Evolutionary conservation across 2,888 invertebrate species (phyloP).

Genomic region (Nephrocerus scutellatus): DNA sequence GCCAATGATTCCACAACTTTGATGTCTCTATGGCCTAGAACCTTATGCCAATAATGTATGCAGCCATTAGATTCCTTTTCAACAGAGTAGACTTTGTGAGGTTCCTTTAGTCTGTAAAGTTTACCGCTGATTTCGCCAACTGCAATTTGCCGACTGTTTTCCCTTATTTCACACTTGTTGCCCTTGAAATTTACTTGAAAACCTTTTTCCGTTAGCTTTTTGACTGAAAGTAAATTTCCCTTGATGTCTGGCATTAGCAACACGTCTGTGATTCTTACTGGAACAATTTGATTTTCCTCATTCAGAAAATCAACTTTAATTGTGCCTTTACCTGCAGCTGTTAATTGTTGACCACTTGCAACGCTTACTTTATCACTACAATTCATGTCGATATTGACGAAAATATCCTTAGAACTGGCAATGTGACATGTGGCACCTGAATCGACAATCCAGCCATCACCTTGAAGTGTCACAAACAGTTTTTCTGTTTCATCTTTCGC

Average conservation of each 20-base stretch:
- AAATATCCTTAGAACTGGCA: slow-evolving; percentile 10
- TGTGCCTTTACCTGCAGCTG: slow-evolving; percentile 17
- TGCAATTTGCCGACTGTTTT: too few relatives aligned
- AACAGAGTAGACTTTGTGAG: too few relatives aligned
- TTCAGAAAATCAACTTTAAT: slow-evolving; percentile 8
- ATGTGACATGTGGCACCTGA: slow-evolving; percentile 22
- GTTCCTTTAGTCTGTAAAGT: too few relatives aligned
- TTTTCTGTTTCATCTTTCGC: slow-evolving; percentile 11
- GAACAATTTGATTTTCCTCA: slow-evolving; percentile 1
- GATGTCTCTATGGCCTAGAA: too few relatives aligned
- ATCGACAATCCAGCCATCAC: slow-evolving; percentile 20
- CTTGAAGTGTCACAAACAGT: slow-evolving; percentile 1
- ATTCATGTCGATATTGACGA: slow-evolving; percentile 9
- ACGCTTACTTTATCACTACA: slow-evolving; percentile 11
- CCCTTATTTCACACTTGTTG: too few relatives aligned
- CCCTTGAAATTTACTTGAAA: slow-evolving; percentile 9
- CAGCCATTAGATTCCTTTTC: too few relatives aligned
- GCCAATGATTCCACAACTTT: too few relatives aligned
- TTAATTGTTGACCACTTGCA: slow-evolving; percentile 15
- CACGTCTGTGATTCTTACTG: slow-evolving; percentile 11
- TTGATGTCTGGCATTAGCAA: slow-evolving; percentile 18
- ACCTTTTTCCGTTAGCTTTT: too few relatives aligned
- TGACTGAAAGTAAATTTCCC: slow-evolving; percentile 17
- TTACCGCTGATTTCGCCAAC: too few relatives aligned
- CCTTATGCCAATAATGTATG: too few relatives aligned